Evolutionary conservation across 2,797 vertebrate species (phyloP), one percentile per base, ranked within the genome.

Genomic region (Cetoscarus ocellatus): DNA sequence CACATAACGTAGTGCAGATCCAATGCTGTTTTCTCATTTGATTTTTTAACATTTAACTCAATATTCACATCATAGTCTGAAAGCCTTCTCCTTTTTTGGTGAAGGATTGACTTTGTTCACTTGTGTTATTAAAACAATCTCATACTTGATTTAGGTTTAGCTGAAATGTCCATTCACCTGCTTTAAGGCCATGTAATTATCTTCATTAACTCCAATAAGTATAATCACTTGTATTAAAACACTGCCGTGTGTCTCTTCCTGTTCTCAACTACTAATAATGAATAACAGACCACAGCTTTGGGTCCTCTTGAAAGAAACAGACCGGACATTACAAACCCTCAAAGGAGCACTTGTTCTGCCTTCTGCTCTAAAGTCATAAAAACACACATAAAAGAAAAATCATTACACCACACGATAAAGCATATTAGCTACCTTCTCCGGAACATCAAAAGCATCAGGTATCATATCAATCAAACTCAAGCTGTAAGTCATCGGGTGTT

Each of bases 291-390:
- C 63, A 49, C 15, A n/a, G 38, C 53, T 80, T 66, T 47, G 53
- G 17, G 53, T 66, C 56, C 62, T 64, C 12, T 18, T 43, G 66
- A 73, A 42, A 76, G 52, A 35, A 79, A 38, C 36, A 42, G 53
- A 45, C 3, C 38, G 69, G 48, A 77, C 34, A 34, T 72, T 49
- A 53, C 18, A 8, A 49, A 56, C 19, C 38, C 67, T 73, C 47
- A 0, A 36, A 63, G 70, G 80, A 59, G 18, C 51, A 42, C 61
- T 68, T 68, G 62, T 72, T 78, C 71, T 64, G 53, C 43, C 59
- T 73, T 52, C 63, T 45, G 73, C 70, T 77, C 79, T 78, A 67
- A 78, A 76, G 79, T 49, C 70, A 76, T 80, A 77, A 88, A 81
- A 76, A 73, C 48, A 78, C 54, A 79, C 47, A 70, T 62, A 70